Evolutionary conservation across 35 echinoderm and acorn worm species (phyloP).

Genomic region (Holothuria glaberrima): DNA sequence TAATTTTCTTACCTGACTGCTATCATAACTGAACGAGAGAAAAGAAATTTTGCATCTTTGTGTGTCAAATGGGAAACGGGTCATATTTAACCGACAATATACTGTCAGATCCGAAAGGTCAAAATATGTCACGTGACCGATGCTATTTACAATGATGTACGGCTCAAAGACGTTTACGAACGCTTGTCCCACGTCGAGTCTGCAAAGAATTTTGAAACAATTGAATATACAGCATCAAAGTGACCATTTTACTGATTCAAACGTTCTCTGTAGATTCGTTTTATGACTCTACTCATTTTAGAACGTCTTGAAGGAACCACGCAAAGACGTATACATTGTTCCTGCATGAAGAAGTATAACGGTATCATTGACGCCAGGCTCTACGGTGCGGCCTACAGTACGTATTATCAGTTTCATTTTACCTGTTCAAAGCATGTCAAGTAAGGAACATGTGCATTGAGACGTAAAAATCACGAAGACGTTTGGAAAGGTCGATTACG

Average conservation of each 20-base stretch:
- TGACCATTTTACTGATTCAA: neutral
- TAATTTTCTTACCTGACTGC: neutral
- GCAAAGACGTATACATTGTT: no score
- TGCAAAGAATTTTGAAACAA: neutral
- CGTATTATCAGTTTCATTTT: no score
- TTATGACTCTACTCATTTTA: no score
- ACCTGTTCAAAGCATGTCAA: no score
- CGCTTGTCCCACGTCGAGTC: slow-evolving; percentile 19
- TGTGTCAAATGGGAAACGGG: slow-evolving; percentile 31
- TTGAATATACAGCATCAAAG: neutral
- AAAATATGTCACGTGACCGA: slow-evolving; percentile 12
- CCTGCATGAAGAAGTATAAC: no score
- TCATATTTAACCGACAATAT: slow-evolving; percentile 36
- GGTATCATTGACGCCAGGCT: no score
- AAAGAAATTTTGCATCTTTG: slow-evolving; percentile 14
- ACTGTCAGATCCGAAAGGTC: slow-evolving; percentile 29
- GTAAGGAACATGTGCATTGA: no score
- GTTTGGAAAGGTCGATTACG: no score
- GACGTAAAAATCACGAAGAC: no score
- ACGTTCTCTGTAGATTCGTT: neutral
- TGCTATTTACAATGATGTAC: slow-evolving; percentile 42
- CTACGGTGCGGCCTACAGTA: no score
- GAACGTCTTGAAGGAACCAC: no score
- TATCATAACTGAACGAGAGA: slow-evolving; percentile 12
- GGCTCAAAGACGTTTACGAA: slow-evolving; percentile 39